phyloP scores from a whole-genome alignment of 2,797 vertebrate species.

The Sebastes baramenuke region DNA sequence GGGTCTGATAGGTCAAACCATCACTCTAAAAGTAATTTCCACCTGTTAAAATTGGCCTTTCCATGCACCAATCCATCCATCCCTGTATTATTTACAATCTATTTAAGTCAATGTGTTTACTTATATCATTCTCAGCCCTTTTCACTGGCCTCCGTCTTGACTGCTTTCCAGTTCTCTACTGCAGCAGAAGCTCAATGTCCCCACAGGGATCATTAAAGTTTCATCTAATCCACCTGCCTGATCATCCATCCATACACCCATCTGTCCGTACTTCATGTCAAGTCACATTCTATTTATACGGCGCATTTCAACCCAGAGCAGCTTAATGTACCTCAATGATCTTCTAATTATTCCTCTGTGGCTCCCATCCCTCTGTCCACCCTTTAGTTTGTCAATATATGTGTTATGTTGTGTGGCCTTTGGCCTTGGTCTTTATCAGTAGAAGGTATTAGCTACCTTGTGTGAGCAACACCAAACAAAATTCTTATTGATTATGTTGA shows the following conservation, averaged over 20 bases:
- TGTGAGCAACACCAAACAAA: not conserved
- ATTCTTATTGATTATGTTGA: not conserved
- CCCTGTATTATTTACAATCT: not conserved
- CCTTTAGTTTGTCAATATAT: not conserved
- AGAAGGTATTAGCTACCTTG: not conserved
- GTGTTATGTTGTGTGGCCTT: not conserved
- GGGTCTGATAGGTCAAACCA: not conserved
- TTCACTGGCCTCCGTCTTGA: not conserved
- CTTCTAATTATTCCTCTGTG: not conserved
- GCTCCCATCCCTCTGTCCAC: not conserved
- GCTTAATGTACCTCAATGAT: not conserved
- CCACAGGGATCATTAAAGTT: constrained; percentile 61
- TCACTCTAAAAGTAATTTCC: not conserved
- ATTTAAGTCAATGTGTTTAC: constrained; percentile 2
- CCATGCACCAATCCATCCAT: not conserved
- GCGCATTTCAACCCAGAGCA: constrained; percentile 17
- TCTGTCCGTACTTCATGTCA: constrained; percentile 26
- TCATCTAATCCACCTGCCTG: constrained; percentile 63
- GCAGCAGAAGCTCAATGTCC: constrained; percentile 30
- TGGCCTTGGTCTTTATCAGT: not conserved
- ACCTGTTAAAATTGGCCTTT: not conserved
- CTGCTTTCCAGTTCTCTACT: constrained; percentile 9
- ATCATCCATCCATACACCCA: constrained; percentile 43
- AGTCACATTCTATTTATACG: constrained; percentile 23
- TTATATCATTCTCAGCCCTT: not conserved